These are phyloP conservation scores for Oedothorax gibbosus DNA, from an alignment of 1,140 invertebrate species.

Conservation along the genomic window DNA sequence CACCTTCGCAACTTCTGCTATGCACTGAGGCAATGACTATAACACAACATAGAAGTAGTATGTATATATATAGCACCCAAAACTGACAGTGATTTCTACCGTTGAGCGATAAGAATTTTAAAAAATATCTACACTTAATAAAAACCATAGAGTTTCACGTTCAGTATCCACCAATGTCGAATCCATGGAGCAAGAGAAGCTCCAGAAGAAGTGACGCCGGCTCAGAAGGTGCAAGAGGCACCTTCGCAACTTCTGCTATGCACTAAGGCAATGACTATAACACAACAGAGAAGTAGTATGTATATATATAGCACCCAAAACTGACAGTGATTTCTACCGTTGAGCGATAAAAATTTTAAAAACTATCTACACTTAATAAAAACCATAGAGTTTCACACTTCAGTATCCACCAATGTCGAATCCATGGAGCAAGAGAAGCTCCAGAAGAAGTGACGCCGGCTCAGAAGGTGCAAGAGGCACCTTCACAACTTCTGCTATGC, in stretches of 20 bases:
- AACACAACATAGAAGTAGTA: no score
- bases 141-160: neutral
- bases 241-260: constrained; percentile 2
- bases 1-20: constrained; percentile 9
- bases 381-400: constrained; percentile 17
- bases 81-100: no score
- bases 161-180: constrained; percentile 45
- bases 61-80: no score
- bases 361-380: no score
- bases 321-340: no score
- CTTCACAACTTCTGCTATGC: neutral
- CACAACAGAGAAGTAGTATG: no score
- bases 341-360: no score
- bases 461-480: constrained; percentile 32
- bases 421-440: neutral
- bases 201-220: constrained; percentile 11
- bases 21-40: constrained; percentile 17
- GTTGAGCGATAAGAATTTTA: no score
- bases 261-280: constrained; percentile 18
- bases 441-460: constrained; percentile 10
- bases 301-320: no score
- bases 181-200: neutral
- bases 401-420: constrained; percentile 42
- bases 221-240: constrained; percentile 33
- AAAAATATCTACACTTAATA: neutral